These are phyloP conservation scores for Nasalis larvatus DNA, from an alignment of 2,113 vertebrate genomes.

Conservation along the genomic window DNA sequence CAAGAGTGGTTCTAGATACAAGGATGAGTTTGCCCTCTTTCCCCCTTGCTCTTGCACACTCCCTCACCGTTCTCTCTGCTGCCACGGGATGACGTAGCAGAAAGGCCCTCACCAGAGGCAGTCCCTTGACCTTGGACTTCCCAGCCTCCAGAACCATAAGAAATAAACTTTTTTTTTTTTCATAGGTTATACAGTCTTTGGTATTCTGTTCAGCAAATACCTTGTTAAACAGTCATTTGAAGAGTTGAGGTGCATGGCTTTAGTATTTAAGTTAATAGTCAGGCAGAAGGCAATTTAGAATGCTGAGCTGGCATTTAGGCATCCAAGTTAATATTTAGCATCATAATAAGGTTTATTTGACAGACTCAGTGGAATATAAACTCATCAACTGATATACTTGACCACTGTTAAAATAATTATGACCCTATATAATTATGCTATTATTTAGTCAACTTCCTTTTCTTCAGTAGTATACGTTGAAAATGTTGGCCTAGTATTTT, in stretches of 20 bases:
- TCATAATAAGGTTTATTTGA: neutral
- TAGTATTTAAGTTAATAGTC: neutral
- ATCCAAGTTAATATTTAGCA: neutral
- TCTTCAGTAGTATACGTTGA: neutral
- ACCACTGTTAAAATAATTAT: neutral
- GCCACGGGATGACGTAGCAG: neutral
- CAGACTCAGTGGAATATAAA: neutral
- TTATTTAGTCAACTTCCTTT: neutral
- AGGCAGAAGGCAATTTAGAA: neutral
- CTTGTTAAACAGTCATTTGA: neutral
- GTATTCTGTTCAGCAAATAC: neutral
- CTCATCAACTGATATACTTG: neutral
- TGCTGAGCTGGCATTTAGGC: neutral
- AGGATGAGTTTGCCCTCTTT: neutral
- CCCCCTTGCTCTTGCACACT: neutral
- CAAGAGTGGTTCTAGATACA: neutral
- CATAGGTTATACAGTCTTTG: neutral
- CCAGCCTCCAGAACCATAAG: neutral
- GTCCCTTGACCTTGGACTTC: neutral
- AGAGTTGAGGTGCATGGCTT: neutral
- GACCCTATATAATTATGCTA: accelerated
- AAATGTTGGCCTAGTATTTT: neutral
- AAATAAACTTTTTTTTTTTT: neutral
- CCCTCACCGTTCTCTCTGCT: neutral
- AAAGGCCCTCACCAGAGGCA: neutral